A percentile compares a stretch with the other conserved stretches of the same genome.
Conservation (phyloP, 2,113 vertebrate species). For the Echinops telfairi region DNA sequence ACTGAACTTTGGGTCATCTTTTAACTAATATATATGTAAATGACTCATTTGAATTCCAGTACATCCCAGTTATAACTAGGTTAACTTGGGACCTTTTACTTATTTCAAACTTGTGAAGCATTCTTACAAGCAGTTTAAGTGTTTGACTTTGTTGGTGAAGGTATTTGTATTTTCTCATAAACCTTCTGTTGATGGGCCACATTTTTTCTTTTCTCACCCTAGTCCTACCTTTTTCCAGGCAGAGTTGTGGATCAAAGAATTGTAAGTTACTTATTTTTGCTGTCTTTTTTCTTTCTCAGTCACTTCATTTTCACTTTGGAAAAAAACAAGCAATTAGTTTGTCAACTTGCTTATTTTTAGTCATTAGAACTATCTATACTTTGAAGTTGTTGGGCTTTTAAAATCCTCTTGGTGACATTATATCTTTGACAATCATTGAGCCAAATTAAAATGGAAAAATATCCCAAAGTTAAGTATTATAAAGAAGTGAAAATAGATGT, state of each 20-base stretch:
- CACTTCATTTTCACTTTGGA: constrained; percentile 65
- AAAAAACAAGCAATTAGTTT: constrained; percentile 21
- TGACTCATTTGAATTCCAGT: constrained; percentile 51
- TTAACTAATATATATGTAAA: neutral
- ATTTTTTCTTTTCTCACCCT: constrained; percentile 46
- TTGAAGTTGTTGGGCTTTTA: constrained; percentile 57
- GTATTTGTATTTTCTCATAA: constrained; percentile 61
- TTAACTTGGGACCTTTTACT: constrained; percentile 40
- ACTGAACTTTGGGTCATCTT: constrained; percentile 37
- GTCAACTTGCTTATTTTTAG: constrained; percentile 26
- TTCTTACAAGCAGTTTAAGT: constrained; percentile 51
- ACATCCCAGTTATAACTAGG: constrained; percentile 29
- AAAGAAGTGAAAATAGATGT: constrained; percentile 56
- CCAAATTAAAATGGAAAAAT: constrained; percentile 66
- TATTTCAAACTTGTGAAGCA: constrained; percentile 14
- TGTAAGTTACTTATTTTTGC: constrained; percentile 89
- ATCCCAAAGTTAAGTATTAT: constrained; percentile 44
- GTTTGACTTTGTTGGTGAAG: constrained; percentile 51
- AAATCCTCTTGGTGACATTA: constrained; percentile 28
- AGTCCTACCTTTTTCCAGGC: constrained; percentile 94
- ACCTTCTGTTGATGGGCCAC: neutral
- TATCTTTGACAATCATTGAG: constrained; percentile 49
- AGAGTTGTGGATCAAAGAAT: constrained; percentile 98
- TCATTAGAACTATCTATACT: constrained; percentile 51
- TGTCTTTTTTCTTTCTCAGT: constrained; percentile 16